Evolutionary conservation across 2,888 invertebrate genomes (phyloP).

Genomic region (Geophilus truncorum): DNA sequence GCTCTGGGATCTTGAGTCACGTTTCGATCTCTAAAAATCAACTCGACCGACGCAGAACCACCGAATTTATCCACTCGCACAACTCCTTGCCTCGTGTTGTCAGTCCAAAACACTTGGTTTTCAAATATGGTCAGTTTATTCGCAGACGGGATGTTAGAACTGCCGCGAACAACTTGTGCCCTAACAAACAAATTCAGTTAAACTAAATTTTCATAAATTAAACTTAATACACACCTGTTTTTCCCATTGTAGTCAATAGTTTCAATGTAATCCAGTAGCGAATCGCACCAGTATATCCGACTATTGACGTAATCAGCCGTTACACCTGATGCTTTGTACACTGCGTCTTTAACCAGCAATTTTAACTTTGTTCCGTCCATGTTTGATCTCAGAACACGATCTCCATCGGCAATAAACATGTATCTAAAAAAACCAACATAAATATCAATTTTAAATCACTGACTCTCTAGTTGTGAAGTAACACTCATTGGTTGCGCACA

Average conservation of each 20-base stretch:
- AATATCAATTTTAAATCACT: background rate
- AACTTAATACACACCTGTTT: conserved; percentile 58
- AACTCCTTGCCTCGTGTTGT: conserved; percentile 81
- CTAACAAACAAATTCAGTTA: conserved; percentile 34
- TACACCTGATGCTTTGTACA: conserved; percentile 88
- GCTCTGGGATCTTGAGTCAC: conserved; percentile 72
- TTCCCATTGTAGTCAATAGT: conserved; percentile 89
- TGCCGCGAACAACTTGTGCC: conserved; percentile 55
- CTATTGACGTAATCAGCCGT: conserved; percentile 84
- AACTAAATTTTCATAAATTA: too few species aligned
- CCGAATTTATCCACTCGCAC: conserved; percentile 81
- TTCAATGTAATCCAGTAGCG: conserved; percentile 89
- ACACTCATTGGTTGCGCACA: too few species aligned
- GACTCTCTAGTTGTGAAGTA: too few species aligned
- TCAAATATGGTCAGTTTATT: conserved; percentile 77
- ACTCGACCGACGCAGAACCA: conserved; percentile 70
- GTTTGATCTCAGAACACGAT: conserved; percentile 66
- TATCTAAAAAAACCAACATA: conserved; percentile 44
- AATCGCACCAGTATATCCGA: conserved; percentile 94
- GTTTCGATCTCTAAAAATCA: conserved; percentile 72
- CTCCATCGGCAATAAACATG: conserved; percentile 56
- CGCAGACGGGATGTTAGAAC: conserved; percentile 70
- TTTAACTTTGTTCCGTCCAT: conserved; percentile 88
- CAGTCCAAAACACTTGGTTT: conserved; percentile 84
- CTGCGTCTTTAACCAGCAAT: conserved; percentile 82